Evolutionary conservation across 2,113 vertebrate genomes (phyloP).

Genomic region (Bagarius yarrelli): DNA sequence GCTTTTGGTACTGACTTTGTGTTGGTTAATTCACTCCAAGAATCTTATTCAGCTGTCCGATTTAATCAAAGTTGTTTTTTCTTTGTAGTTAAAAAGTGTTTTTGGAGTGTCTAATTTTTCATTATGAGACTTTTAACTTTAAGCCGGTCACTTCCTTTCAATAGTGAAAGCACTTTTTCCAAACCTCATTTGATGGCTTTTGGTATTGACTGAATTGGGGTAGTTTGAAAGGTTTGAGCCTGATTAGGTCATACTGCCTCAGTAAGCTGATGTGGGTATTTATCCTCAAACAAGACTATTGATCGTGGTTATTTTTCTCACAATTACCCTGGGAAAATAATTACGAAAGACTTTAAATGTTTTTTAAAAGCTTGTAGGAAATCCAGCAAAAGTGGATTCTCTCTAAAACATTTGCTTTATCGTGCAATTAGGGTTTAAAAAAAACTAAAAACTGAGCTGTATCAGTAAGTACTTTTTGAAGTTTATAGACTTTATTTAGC

Average conservation of each 20-base stretch:
- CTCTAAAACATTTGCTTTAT: not conserved
- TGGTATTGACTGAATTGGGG: not conserved
- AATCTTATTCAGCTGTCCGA: not conserved
- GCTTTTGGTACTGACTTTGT: not conserved
- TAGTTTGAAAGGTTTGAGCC: slow-evolving; percentile 42
- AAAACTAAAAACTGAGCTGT: no score
- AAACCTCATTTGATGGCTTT: slow-evolving; percentile 6
- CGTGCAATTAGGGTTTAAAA: no score
- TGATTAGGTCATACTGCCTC: slow-evolving; percentile 47
- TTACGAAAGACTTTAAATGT: not conserved
- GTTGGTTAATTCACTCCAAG: not conserved
- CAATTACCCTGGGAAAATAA: not conserved
- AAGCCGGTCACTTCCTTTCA: not conserved
- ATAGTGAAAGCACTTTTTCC: slow-evolving; percentile 26
- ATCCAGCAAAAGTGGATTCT: not conserved
- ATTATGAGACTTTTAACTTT: not conserved
- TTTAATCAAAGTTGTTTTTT: not conserved
- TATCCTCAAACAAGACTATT: slow-evolving; percentile 28
- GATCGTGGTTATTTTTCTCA: not conserved
- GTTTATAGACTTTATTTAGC: no score
- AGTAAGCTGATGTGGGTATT: slow-evolving; percentile 33
- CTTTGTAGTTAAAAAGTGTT: slow-evolving; percentile 4
- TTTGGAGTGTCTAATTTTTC: slow-evolving; percentile 6
- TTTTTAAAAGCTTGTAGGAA: not conserved
- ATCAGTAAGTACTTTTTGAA: no score